Evolutionary conservation across 2,888 invertebrate genomes (phyloP), one percentile per base, ranked within the genome.

Genomic region (Phania funesta): DNA sequence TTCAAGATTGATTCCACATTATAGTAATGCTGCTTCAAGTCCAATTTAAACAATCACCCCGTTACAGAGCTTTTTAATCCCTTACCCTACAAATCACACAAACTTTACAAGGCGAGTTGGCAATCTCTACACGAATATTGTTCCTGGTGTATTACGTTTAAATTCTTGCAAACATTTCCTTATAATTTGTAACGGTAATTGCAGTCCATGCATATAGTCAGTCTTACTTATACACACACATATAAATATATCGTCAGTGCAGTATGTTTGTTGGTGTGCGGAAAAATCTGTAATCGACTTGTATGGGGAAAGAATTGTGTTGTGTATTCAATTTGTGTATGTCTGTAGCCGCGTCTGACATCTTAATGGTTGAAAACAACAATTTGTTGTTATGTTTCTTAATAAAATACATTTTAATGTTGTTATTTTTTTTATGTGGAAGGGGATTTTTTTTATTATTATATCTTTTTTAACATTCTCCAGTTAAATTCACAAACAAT

Each of bases 131-230:
- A 8, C 3, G 24, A 65, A 64, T 32, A 48, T 48, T 41, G 32
- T 58, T 67, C 32, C 29, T 26, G 48, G 35, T 68, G 11, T 60
- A 3, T 68, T 74, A 48, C 5, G 38, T 68, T 62, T 26, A 70
- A 56, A 64, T 70, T 75, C 35, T 75, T 80, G 64, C 16, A 44
- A 73, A 79, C 64, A 70, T 80, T 41, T 80, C 65, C 65, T 58
- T 76, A 71, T 80, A 80, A 80, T 65, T 80, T 75, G 75, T 80
- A 80, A 80, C 65, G 60, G 65, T 80, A 80, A 80, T 80, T 80
- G 76, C 80, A 80, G 58, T 80, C 44, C 80, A 32, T 76, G 80
- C 80, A 75, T 65, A 35, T 18, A 70, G 54, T 58, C 24, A 48
- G 9, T 58, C 70, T 32, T 7, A 46, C 32, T 29, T 7, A n/a